These are phyloP conservation scores for Euura saliciscinereae DNA, from an alignment of 1,140 invertebrate species.

Conservation along the genomic window DNA sequence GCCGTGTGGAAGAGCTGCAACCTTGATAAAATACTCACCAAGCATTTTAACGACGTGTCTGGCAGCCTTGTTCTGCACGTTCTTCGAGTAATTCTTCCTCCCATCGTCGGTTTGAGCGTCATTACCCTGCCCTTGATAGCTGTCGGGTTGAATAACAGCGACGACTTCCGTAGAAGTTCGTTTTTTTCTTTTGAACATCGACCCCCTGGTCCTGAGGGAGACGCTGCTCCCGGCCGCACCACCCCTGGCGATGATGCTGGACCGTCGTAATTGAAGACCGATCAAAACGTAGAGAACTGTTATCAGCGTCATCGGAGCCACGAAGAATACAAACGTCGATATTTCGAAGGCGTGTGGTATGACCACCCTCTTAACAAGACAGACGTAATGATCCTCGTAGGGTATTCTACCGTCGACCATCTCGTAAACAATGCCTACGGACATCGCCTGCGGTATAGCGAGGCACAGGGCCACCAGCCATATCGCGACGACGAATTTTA, in stretches of 20 bases:
- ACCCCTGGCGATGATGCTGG: constrained; percentile 41
- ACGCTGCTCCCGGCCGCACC: constrained; percentile 38
- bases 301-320: constrained; percentile 79
- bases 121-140: constrained; percentile 49
- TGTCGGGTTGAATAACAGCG: background rate
- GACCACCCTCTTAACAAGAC: constrained; percentile 51
- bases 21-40: constrained; percentile 57
- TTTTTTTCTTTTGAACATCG: constrained; percentile 14
- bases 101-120: constrained; percentile 46
- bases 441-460: constrained; percentile 64
- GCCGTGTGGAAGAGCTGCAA: too few species aligned
- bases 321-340: constrained; percentile 78
- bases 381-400: constrained; percentile 44
- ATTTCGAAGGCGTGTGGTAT: constrained; percentile 72
- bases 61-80: constrained; percentile 44
- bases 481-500: constrained; percentile 65
- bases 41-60: constrained; percentile 70
- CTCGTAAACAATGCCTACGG: constrained; percentile 50
- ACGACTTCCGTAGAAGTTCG: constrained; percentile 10
- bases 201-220: constrained; percentile 30
- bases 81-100: constrained; percentile 56
- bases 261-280: constrained; percentile 67
- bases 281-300: constrained; percentile 75
- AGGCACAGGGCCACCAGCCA: constrained; percentile 65
- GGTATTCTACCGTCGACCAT: constrained; percentile 7